Evolutionary conservation across 2,113 vertebrate genomes (phyloP), one percentile per base, ranked within the genome.

Genomic region (Mohoua ochrocephala): DNA sequence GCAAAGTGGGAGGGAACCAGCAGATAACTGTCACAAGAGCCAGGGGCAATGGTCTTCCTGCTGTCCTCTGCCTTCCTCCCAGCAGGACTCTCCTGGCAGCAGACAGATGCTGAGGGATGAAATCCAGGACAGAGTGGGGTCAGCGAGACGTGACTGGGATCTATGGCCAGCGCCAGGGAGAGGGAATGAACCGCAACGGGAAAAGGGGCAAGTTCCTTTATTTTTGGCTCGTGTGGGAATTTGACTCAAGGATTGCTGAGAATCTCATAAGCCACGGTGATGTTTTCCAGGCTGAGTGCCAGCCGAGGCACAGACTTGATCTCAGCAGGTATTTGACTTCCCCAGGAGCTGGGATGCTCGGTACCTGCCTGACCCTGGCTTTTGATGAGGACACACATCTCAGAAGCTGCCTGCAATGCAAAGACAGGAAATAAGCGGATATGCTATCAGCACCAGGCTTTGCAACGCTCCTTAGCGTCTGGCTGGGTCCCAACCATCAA

Each of bases 401-500:
- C 93, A 77, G 50, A 39, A 68, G 91, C 87, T 91, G 88, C 78
- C 82, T 86, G 85, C 60, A 86, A 74, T 60, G 95, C 94, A 88
- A 67, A 94, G 95, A 84, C 78, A 64, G 92, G 92, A 41, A 89
- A 78, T 96, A 95, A 97, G 91, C 49, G 75, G 91, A 91, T 91
- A 63, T 64, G 77, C 93, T 97, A 92, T 95, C 94, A 80, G 95
- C 92, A 84, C 79, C 94, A 56, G 94, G 86, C 95, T 95, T 86
- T 89, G 92, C 95, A 85, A 28, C n/a, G 11, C 89, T 94, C 85
- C 37, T 93, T 44, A 88, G 91, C 13, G 61, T 49, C 89, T 81
- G 95, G 91, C 96, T 78, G 90, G 10, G 68, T 45, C 91, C 95
- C 94, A 97, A 63, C 96, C 94, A 91, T 93, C 95, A 93, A 96